Evolutionary conservation across 1,140 invertebrate species (phyloP), one percentile per base, ranked within the genome.

Genomic region (Leptestheria dahalacensis): DNA sequence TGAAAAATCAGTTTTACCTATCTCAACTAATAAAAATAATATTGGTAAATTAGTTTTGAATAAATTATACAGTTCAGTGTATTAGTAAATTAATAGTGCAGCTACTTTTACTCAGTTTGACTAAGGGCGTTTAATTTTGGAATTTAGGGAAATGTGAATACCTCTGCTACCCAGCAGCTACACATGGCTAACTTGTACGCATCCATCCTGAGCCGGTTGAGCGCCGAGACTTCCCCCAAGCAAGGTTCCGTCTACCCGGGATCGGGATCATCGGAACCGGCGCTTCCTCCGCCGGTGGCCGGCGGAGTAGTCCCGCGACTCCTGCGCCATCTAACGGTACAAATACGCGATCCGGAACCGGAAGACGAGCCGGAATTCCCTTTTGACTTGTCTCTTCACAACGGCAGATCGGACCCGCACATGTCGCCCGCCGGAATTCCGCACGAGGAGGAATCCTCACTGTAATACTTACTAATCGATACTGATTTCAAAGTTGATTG

Each of bases 341-440:
- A 60, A 23, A 41, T 60, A n/a, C 18, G 41, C 25, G 48, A 60
- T 9, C 18, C 6, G 15, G 33, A 41, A 41, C 6, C 33, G 15
- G 33, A 41, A 6, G 33, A 41, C 33, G 33, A 48, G 9, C 12
- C 29, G 20, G 56, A 59, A 33, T 33, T 57, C 64, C 80, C 80
- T 0, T 82, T 80, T 67, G 80, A 82, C 65, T 68, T 82, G 29
- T 80, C 72, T 41, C 6, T 41, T 41, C 33, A 41, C 33, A 41
- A 41, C 33, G 33, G 33, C 33, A 41, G 33, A 15, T 6, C n/a
- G 15, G 33, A 41, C 15, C 33, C 33, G 6, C 33, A 41, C 33
- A 41, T 64, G 72, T 23, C 54, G 62, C 0, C 58, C 28, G 11
- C 49, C 21, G 33, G 33, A 6, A 15, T 41, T 15, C 33, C 33